These are phyloP conservation scores for Prunella fulvescens DNA, from an alignment of 2,113 vertebrate species.

Conservation along the genomic window DNA sequence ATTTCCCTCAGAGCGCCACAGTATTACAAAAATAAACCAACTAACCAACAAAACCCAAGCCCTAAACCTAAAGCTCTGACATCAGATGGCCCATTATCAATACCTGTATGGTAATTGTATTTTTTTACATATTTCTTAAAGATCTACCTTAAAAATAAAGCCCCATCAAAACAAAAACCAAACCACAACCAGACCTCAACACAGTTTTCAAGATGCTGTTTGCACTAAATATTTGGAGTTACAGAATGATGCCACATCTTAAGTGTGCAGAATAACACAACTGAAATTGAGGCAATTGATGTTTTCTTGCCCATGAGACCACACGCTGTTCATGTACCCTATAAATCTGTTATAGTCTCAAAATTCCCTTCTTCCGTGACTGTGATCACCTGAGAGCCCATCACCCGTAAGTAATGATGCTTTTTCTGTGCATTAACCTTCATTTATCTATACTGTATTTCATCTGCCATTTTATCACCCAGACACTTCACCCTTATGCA, in stretches of 20 bases:
- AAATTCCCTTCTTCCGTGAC: background rate
- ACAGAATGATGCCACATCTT: background rate
- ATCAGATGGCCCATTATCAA: background rate
- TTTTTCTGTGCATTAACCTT: background rate
- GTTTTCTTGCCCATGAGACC: background rate
- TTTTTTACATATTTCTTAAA: background rate
- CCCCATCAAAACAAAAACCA: background rate
- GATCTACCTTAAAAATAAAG: background rate
- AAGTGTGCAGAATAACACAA: background rate
- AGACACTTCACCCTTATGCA: background rate
- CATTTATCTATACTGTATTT: background rate
- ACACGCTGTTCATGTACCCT: rapidly evolving
- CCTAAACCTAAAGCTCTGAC: background rate
- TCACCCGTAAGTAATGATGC: background rate
- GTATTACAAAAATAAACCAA: background rate
- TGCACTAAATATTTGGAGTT: background rate
- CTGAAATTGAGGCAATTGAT: background rate
- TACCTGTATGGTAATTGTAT: background rate
- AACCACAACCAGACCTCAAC: background rate
- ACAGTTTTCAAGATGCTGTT: background rate
- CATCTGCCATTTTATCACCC: background rate
- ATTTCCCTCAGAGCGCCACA: background rate
- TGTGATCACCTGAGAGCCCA: background rate
- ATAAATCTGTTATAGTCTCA: background rate
- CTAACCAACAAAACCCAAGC: background rate